phyloP scores from a whole-genome alignment of 1,140 invertebrate genomes.

The Zophobas morio region DNA sequence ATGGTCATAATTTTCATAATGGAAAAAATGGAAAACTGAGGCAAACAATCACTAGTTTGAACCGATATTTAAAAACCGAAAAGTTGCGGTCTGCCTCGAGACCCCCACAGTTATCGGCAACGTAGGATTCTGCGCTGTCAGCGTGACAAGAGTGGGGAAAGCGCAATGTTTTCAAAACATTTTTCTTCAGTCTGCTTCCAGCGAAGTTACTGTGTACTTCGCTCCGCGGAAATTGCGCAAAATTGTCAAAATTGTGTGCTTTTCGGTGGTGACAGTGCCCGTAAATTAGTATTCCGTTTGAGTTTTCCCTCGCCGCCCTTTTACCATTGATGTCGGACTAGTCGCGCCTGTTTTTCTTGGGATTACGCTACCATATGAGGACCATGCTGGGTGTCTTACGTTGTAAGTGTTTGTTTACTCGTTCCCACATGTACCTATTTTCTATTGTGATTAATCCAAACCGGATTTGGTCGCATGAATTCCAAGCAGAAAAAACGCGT shows the following conservation, averaged over 20 bases:
- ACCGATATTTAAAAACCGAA: background rate
- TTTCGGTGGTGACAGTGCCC: background rate
- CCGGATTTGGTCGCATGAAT: conserved; percentile 18
- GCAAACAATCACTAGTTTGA: too few species aligned
- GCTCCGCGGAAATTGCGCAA: background rate
- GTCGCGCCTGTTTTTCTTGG: background rate
- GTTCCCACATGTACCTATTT: conserved; percentile 29
- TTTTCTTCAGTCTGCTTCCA: conserved; percentile 14
- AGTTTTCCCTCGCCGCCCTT: background rate
- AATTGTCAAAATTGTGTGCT: background rate
- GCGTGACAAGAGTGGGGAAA: background rate
- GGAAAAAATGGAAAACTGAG: too few species aligned
- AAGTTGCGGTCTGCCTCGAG: background rate
- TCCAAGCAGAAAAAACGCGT: background rate
- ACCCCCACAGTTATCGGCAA: background rate
- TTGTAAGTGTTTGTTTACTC: conserved; percentile 45
- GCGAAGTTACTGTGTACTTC: background rate
- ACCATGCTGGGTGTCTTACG: conserved; percentile 44
- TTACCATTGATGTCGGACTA: conserved; percentile 12
- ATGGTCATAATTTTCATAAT: too few species aligned
- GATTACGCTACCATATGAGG: conserved; percentile 44
- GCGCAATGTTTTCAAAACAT: conserved; percentile 26
- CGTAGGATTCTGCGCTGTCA: conserved; percentile 3
- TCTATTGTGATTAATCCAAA: conserved; percentile 12
- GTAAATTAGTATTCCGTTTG: background rate